phyloP scores from a whole-genome alignment of 1,140 invertebrate species.

The Plutomurus gul region DNA sequence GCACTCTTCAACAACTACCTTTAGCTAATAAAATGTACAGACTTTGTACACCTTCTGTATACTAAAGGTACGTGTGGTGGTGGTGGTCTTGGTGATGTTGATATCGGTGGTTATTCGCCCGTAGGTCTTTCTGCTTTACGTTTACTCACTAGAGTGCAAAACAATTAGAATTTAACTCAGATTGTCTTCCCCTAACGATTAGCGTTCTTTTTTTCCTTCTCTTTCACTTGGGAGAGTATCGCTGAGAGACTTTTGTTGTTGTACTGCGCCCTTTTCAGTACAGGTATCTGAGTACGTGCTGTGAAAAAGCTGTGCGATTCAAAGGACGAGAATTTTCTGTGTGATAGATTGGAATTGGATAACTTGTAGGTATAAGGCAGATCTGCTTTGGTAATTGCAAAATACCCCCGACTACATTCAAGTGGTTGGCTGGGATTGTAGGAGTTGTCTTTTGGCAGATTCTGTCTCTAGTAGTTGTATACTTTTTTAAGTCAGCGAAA shows the following conservation, averaged over 20 bases:
- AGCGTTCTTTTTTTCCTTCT: too few species aligned
- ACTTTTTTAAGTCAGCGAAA: not conserved
- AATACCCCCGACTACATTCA: slow-evolving; percentile 24
- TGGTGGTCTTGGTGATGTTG: slow-evolving; percentile 10
- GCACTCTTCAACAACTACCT: too few species aligned
- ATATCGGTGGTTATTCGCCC: slow-evolving; percentile 17
- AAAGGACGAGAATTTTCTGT: too few species aligned
- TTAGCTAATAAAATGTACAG: too few species aligned
- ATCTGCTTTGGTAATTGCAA: slow-evolving; percentile 12
- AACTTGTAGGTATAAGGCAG: not conserved
- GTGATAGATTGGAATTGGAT: slow-evolving; percentile 27
- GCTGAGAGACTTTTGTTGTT: too few species aligned
- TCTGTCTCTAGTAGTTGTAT: too few species aligned
- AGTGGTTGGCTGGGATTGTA: slow-evolving; percentile 19
- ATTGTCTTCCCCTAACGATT: not conserved
- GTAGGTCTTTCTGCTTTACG: not conserved
- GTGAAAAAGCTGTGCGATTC: too few species aligned
- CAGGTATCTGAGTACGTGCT: too few species aligned
- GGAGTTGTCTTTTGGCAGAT: slow-evolving; percentile 14
- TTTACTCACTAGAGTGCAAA: not conserved
- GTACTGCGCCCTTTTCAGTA: too few species aligned
- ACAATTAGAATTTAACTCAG: not conserved
- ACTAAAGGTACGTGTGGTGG: too few species aligned
- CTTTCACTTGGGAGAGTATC: not conserved
- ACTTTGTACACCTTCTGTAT: too few species aligned